Percentiles rank a stretch among this genome's conserved stretches.
Evolutionary conservation across 92 coral and sea anemone species (phyloP).

Genomic region (Porites rus): DNA sequence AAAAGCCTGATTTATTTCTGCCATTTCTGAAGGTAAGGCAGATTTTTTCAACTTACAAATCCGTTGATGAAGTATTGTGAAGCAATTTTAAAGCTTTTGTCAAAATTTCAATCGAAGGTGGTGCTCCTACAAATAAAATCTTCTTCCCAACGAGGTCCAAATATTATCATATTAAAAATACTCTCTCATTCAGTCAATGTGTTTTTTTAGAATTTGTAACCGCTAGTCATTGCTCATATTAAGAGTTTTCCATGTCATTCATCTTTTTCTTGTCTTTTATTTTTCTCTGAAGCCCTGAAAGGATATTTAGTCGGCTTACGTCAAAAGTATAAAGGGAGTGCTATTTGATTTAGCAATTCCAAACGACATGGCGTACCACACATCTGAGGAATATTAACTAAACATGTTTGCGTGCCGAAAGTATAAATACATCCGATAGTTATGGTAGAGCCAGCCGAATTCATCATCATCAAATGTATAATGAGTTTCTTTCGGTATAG

Average conservation of each 20-base stretch:
- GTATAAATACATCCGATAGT: slow-evolving; percentile 52
- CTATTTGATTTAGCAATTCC: slow-evolving; percentile 32
- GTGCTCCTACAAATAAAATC: neutral
- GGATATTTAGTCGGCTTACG: slow-evolving; percentile 13
- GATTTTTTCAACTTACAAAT: neutral
- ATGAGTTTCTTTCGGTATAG: slow-evolving; percentile 59
- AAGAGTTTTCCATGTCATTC: slow-evolving; percentile 19
- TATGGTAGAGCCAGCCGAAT: slow-evolving; percentile 45
- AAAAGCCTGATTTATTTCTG: slow-evolving; percentile 7
- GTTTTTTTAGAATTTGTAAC: slow-evolving; percentile 14
- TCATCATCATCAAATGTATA: slow-evolving; percentile 42
- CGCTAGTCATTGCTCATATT: slow-evolving; percentile 21
- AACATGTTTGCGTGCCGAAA: slow-evolving; percentile 48
- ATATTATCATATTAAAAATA: neutral
- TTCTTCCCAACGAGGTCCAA: neutral
- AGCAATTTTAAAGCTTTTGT: slow-evolving; percentile 1
- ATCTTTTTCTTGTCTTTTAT: slow-evolving; percentile 24
- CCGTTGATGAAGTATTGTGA: slow-evolving; percentile 18
- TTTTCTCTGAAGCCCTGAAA: slow-evolving; percentile 20
- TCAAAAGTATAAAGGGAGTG: neutral
- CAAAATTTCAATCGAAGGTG: neutral
- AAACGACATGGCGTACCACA: neutral
- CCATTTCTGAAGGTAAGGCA: slow-evolving; percentile 19
- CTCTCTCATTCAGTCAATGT: neutral
- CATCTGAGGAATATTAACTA: slow-evolving; percentile 54